Evolutionary conservation across 2,888 invertebrate species (phyloP).

Genomic region (Sarcophaga rosellei): DNA sequence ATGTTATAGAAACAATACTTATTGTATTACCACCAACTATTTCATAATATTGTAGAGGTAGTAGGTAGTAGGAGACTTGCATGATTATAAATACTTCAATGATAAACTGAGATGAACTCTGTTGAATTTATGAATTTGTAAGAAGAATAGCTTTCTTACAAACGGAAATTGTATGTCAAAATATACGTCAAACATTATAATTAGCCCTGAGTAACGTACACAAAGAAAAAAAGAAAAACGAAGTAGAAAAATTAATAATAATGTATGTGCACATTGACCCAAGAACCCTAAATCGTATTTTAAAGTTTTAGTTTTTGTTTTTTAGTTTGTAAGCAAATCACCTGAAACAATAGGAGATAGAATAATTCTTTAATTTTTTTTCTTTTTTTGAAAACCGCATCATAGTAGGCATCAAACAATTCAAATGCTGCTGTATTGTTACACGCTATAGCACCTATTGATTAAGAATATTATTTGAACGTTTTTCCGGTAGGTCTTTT

Average conservation of each 20-base stretch:
- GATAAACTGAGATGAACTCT: neutral
- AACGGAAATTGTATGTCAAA: constrained; percentile 58
- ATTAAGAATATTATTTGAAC: constrained; percentile 36
- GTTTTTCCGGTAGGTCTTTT: constrained; percentile 26
- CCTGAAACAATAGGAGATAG: constrained; percentile 1
- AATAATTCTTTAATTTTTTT: neutral
- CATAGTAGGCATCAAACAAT: neutral
- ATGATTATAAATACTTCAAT: constrained; percentile 2
- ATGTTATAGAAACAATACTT: neutral
- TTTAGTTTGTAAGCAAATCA: neutral
- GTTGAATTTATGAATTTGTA: neutral
- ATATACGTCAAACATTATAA: constrained; percentile 49
- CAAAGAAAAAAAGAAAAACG: constrained; percentile 2
- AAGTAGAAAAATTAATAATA: neutral
- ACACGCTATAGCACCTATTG: constrained; percentile 46
- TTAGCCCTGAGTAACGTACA: constrained; percentile 3
- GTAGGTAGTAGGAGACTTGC: neutral
- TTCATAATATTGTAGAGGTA: neutral
- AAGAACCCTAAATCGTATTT: neutral
- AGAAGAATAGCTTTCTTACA: constrained; percentile 11
- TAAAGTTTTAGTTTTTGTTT: neutral
- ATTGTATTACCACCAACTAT: constrained; percentile 4
- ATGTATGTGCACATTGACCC: constrained; percentile 18
- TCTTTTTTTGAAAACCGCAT: constrained; percentile 2
- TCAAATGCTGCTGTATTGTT: neutral